These are phyloP conservation scores for Mactromeris polynyma DNA, from an alignment of 2,888 invertebrate species.

Conservation along the genomic window DNA sequence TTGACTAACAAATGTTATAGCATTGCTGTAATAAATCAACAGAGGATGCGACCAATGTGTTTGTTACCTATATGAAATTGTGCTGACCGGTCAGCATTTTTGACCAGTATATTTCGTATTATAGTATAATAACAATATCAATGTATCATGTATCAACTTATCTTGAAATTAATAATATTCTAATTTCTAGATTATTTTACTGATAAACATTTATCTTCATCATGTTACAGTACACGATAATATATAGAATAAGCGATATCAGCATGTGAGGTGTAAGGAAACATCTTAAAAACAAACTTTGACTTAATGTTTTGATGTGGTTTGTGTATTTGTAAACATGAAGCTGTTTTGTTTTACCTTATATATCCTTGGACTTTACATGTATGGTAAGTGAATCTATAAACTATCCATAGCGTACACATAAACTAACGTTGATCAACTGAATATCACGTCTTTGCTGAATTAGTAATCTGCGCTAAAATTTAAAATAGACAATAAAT, in stretches of 20 bases:
- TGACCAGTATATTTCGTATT: too few relatives aligned
- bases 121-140: too few relatives aligned
- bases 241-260: neutral
- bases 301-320: too few relatives aligned
- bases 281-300: neutral
- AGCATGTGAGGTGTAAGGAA: neutral
- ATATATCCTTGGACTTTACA: neutral
- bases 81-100: too few relatives aligned
- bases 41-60: too few relatives aligned
- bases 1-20: too few relatives aligned
- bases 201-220: neutral
- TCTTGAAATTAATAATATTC: neutral
- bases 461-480: too few relatives aligned
- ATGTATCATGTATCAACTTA: neutral
- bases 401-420: neutral
- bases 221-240: neutral
- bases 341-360: neutral
- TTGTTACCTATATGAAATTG: too few relatives aligned
- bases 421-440: too few relatives aligned
- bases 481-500: too few relatives aligned
- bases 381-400: neutral
- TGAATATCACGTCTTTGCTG: too few relatives aligned
- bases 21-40: too few relatives aligned
- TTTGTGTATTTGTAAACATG: neutral
- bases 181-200: neutral